A percentile compares a stretch with the other conserved stretches of the same genome.
phyloP scores from a whole-genome alignment of 2,797 vertebrate genomes.

The Lycodopsis pacificus region DNA sequence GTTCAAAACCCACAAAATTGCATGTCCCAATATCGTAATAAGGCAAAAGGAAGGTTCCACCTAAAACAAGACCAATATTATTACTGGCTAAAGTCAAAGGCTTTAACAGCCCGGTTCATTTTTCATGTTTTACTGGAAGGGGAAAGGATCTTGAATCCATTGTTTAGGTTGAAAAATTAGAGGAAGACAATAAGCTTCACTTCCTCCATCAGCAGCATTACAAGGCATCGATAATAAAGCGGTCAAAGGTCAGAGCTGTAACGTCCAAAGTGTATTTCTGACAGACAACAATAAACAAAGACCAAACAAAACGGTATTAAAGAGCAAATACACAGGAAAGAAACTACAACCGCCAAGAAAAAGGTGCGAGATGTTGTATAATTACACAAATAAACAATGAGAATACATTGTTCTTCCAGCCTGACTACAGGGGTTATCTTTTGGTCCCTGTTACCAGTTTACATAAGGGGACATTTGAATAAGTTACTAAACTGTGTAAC shows the following conservation, averaged over 20 bases:
- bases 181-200: conserved; percentile 23
- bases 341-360: background rate
- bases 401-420: background rate
- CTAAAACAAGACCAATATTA: conserved; percentile 7
- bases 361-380: background rate
- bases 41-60: background rate
- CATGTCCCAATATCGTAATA: background rate
- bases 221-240: conserved; percentile 20
- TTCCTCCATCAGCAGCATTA: conserved; percentile 33
- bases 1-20: conserved; percentile 11
- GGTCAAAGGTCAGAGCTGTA: conserved; percentile 40
- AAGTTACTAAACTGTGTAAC: background rate
- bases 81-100: conserved; percentile 9
- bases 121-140: conserved; percentile 12
- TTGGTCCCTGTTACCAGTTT: background rate
- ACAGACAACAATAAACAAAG: background rate
- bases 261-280: conserved; percentile 5
- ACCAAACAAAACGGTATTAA: conserved; percentile 20
- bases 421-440: background rate
- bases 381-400: background rate
- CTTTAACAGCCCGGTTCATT: background rate
- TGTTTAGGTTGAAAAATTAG: conserved; percentile 38
- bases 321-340: background rate
- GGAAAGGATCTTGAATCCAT: conserved; percentile 30
- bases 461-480: background rate